A percentile compares a stretch with the other conserved stretches of the same genome.
phyloP scores from a whole-genome alignment of 2,113 vertebrate genomes.

The Corythaeola cristata region DNA sequence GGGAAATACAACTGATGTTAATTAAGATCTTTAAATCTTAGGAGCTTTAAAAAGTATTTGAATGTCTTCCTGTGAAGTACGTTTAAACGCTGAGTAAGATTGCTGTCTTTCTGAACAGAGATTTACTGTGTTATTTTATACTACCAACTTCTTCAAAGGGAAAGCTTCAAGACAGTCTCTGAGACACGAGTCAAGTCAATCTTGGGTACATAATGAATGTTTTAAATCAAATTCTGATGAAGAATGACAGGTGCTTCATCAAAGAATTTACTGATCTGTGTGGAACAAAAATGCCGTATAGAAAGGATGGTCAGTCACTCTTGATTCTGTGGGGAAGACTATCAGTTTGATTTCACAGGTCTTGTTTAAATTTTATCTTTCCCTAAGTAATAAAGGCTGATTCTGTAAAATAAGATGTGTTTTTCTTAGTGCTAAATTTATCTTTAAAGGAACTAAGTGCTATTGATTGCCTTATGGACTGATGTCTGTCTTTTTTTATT shows the following conservation, averaged over 20 bases:
- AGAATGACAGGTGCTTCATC: not conserved
- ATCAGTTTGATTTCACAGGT: not conserved
- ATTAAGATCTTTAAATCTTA: constrained; percentile 29
- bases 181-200: not conserved
- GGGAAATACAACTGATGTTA: constrained; percentile 13
- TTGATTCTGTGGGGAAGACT: not conserved
- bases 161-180: not conserved
- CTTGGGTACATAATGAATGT: not conserved
- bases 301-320: not conserved
- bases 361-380: not conserved
- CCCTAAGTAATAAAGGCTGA: not conserved
- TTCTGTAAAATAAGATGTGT: not conserved
- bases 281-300: not conserved
- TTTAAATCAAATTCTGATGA: not conserved
- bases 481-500: not conserved
- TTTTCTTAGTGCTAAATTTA: not conserved
- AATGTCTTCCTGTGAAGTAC: not conserved
- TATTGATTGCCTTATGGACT: not conserved
- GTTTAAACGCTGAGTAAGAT: not conserved
- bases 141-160: not conserved
- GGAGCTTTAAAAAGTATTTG: not conserved
- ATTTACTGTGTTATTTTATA: not conserved
- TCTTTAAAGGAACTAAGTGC: not conserved
- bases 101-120: not conserved
- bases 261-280: not conserved